These are phyloP conservation scores for Drosophila athabasca DNA, from an alignment of 1,140 invertebrate species.

Conservation along the genomic window DNA sequence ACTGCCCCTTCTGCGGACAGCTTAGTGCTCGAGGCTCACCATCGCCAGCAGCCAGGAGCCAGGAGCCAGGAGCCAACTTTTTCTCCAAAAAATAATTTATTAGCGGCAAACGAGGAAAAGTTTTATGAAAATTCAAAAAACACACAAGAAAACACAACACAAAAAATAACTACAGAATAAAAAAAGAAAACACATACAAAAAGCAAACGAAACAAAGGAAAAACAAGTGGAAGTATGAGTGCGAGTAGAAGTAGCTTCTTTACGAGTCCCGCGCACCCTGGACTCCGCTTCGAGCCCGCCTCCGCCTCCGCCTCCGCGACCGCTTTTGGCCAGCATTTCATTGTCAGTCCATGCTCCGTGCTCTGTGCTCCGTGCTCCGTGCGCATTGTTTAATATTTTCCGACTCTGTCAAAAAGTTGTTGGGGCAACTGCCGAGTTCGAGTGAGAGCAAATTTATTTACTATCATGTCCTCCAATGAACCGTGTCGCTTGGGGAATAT, in stretches of 20 bases:
- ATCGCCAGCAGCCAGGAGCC: slow-evolving; percentile 12
- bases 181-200: slow-evolving; percentile 2
- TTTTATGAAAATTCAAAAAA: slow-evolving; percentile 75
- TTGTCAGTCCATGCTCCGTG: slow-evolving; percentile 34
- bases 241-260: slow-evolving; percentile 39
- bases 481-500: neutral
- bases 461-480: slow-evolving; percentile 44
- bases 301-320: neutral
- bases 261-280: too few relatives aligned
- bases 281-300: too few relatives aligned
- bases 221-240: slow-evolving; percentile 34
- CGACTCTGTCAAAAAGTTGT: slow-evolving; percentile 61
- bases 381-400: slow-evolving; percentile 70
- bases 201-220: slow-evolving; percentile 36
- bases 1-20: slow-evolving; percentile 54
- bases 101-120: slow-evolving; percentile 79
- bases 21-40: slow-evolving; percentile 53
- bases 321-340: slow-evolving; percentile 50
- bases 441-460: slow-evolving; percentile 56
- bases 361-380: slow-evolving; percentile 18
- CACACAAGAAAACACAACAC: slow-evolving; percentile 22
- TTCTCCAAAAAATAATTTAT: slow-evolving; percentile 75
- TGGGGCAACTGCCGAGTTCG: slow-evolving; percentile 8
- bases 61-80: slow-evolving; percentile 29
- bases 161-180: neutral